Conservation (phyloP, 1,140 invertebrate species). For the Megalonaias nervosa region DNA sequence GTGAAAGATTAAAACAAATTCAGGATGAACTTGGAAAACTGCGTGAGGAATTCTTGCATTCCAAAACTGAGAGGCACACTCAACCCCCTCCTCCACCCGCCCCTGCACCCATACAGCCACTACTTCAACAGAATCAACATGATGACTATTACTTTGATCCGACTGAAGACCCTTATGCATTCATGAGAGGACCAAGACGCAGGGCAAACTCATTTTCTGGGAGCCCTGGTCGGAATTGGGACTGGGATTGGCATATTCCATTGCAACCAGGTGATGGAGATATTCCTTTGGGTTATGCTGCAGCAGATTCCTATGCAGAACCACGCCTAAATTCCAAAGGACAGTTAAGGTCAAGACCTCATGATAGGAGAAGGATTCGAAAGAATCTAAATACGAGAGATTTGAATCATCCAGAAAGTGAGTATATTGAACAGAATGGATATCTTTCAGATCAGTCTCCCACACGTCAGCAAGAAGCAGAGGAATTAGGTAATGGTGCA, state of each 20-base stretch:
- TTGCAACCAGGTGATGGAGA: conserved; percentile 51
- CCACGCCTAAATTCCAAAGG: conserved; percentile 16
- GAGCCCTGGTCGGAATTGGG: conserved; percentile 47
- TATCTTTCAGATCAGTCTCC: conserved; percentile 42
- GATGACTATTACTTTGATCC: conserved; percentile 56
- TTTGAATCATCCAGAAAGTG: conserved; percentile 7
- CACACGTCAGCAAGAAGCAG: conserved; percentile 32
- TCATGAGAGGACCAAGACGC: conserved; percentile 60
- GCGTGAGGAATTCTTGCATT: conserved; percentile 53
- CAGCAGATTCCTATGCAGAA: conserved; percentile 56
- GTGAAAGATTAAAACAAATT: conserved; percentile 52
- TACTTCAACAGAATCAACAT: conserved; percentile 28
- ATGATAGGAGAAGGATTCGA: conserved; percentile 26
- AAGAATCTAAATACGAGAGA: conserved; percentile 33
- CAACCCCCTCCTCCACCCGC: conserved; percentile 21
- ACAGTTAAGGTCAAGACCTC: conserved; percentile 14
- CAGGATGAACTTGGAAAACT: conserved; percentile 60
- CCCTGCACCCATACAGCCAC: conserved; percentile 29
- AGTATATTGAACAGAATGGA: conserved; percentile 32
- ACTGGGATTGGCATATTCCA: conserved; percentile 58
- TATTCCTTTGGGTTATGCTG: conserved; percentile 62
- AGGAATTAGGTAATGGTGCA: conserved; percentile 13
- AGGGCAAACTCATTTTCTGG: conserved; percentile 66
- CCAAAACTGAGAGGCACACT: conserved; percentile 30
- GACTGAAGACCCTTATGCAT: conserved; percentile 61